A percentile compares a stretch with the other conserved stretches of the same genome.
phyloP scores from a whole-genome alignment of 2,797 vertebrate species.

The Cephalopachus bancanus region DNA sequence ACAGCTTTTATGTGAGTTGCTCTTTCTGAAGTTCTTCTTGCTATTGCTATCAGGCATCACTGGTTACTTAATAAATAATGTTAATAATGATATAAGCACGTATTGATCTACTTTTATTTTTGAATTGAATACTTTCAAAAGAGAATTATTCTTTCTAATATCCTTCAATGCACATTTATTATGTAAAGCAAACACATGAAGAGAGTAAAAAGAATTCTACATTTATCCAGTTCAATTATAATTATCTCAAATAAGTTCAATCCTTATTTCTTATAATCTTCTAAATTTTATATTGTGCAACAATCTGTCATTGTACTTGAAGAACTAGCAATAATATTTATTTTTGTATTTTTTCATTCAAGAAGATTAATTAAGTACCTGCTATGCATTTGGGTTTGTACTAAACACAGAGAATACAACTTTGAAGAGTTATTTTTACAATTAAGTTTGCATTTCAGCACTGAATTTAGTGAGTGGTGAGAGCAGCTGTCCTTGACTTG shows the following conservation, averaged over 20 bases:
- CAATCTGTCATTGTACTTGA: background rate
- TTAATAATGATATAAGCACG: background rate
- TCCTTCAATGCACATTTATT: background rate
- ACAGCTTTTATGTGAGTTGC: background rate
- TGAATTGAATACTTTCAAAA: constrained; percentile 9
- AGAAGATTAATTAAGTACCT: background rate
- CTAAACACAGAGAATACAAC: no score
- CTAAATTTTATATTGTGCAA: background rate
- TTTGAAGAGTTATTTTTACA: background rate
- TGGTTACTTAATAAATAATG: background rate
- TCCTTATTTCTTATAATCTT: constrained; percentile 6
- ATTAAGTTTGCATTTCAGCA: background rate
- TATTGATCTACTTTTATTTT: background rate
- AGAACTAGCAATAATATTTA: background rate
- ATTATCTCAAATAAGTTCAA: constrained; percentile 1
- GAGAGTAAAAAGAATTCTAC: background rate
- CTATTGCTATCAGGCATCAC: background rate
- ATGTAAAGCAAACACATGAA: background rate
- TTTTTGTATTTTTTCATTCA: background rate
- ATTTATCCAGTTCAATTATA: background rate
- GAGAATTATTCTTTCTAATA: background rate
- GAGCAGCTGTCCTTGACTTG: background rate
- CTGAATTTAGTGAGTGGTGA: background rate
- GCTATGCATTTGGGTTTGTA: background rate
- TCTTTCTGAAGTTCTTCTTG: background rate